Evolutionary conservation across 2,888 invertebrate species (phyloP), one percentile per base, ranked within the genome.

Genomic region (Lasius fuliginosus): DNA sequence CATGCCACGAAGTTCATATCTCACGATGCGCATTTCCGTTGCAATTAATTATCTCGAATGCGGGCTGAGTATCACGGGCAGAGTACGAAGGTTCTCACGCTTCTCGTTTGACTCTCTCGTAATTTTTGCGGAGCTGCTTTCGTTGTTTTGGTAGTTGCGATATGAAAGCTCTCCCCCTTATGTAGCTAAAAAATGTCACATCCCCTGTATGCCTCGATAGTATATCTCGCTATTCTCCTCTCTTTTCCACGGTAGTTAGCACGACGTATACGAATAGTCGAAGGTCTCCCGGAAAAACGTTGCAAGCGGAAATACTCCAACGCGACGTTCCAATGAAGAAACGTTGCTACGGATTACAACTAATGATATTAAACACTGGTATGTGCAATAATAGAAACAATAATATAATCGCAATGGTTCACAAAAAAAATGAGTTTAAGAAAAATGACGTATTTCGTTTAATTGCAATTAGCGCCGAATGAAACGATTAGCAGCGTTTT

Each of bases 21-120:
- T 81, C 79, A 81, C 71, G 79, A 81, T 81, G 79, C 79, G 79
- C 79, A 81, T 81, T 77, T 81, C 79, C 79, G 79, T 81, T 81
- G 71, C 79, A 81, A 81, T 81, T 71, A 81, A 81, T 81, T 81
- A 81, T 81, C 79, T 81, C 79, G 71, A 71, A 81, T 81, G 79
- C 79, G 71, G 71, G 60, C 79, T 81, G 79, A 81, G 71, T 81
- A 81, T 81, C 79, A 81, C 71, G 71, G 62, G 60, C 79, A 60
- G 79, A 71, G 71, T 71, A 81, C 79, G 79, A 81, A 81, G 79
- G 27, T 81, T 79, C 15, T 62, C 79, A 81, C 79, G 79, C 79
- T 81, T 81, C 71, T 60, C 71, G 71, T 81, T 81, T 81, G 79
- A 62, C 79, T 79, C 79, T 81, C 79, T 81, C 79, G 79, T 81